Conservation (phyloP, 2,113 vertebrate genomes). For the Vicugna pacos region DNA sequence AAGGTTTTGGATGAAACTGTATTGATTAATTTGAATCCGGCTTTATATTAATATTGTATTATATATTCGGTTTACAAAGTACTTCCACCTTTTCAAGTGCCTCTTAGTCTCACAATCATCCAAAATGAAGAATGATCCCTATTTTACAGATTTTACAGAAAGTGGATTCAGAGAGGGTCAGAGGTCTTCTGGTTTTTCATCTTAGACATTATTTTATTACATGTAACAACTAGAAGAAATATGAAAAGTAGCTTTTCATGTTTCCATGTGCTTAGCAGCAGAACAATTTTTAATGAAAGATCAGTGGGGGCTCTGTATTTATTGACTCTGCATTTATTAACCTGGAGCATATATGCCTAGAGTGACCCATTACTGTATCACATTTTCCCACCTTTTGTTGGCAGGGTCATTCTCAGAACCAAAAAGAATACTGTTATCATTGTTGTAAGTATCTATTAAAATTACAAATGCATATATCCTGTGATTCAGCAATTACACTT, state of each 20-base stretch:
- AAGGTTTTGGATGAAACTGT: neutral
- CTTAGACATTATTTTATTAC: slow-evolving; percentile 13
- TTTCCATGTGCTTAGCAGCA: neutral
- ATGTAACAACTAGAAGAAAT: neutral
- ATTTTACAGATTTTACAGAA: neutral
- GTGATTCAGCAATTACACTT: neutral
- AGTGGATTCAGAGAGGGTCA: neutral
- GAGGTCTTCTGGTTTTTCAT: slow-evolving; percentile 30
- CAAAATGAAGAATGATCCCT: neutral
- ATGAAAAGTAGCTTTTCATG: neutral
- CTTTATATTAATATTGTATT: neutral
- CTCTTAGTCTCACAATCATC: neutral
- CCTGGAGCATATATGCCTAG: neutral
- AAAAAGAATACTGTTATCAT: neutral
- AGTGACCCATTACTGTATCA: neutral
- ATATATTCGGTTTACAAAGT: neutral
- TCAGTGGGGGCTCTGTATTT: neutral
- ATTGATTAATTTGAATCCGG: neutral
- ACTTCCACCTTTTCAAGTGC: neutral
- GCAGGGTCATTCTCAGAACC: neutral
- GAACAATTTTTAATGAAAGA: neutral
- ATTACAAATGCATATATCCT: slow-evolving; percentile 9
- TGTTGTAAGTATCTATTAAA: neutral
- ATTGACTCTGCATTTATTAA: neutral
- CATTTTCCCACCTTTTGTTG: neutral